Evolutionary conservation across 2,888 invertebrate genomes (phyloP).

Genomic region (Amiota communis): DNA sequence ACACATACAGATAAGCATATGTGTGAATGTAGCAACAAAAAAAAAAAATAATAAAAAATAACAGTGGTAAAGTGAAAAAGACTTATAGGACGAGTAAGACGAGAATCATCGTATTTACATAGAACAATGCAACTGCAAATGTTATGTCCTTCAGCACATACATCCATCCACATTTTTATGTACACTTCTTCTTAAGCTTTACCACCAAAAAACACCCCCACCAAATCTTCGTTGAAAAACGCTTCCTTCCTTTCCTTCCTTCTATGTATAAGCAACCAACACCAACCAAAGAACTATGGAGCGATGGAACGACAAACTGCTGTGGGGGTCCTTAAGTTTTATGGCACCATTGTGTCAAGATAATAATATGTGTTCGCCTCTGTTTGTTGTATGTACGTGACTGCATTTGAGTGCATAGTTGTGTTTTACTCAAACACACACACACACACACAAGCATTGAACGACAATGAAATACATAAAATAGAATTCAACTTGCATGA

Average conservation of each 20-base stretch:
- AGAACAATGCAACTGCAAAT: slow-evolving; percentile 41
- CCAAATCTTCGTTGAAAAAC: no score
- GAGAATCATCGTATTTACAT: neutral
- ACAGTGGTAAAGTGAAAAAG: slow-evolving; percentile 56
- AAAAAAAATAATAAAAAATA: slow-evolving; percentile 11
- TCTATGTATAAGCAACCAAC: no score
- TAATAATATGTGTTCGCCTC: slow-evolving; percentile 58
- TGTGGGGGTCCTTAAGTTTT: slow-evolving; percentile 66
- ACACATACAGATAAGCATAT: neutral
- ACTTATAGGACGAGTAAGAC: slow-evolving; percentile 42
- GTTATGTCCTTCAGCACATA: slow-evolving; percentile 55
- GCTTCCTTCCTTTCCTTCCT: no score
- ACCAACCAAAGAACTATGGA: no score
- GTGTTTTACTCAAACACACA: slow-evolving; percentile 46
- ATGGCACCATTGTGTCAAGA: slow-evolving; percentile 69
- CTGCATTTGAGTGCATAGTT: slow-evolving; percentile 68
- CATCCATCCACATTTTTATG: neutral
- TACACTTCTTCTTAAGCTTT: no score
- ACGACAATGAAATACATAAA: slow-evolving; percentile 41
- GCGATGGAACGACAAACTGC: slow-evolving; percentile 43
- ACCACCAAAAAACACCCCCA: no score
- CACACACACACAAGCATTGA: slow-evolving; percentile 23
- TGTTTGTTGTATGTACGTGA: slow-evolving; percentile 51
- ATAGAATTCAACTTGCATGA: slow-evolving; percentile 60
- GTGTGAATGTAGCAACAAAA: slow-evolving; percentile 39